phyloP scores from a whole-genome alignment of 2,797 vertebrate genomes.

The Chaunax sp. region DNA sequence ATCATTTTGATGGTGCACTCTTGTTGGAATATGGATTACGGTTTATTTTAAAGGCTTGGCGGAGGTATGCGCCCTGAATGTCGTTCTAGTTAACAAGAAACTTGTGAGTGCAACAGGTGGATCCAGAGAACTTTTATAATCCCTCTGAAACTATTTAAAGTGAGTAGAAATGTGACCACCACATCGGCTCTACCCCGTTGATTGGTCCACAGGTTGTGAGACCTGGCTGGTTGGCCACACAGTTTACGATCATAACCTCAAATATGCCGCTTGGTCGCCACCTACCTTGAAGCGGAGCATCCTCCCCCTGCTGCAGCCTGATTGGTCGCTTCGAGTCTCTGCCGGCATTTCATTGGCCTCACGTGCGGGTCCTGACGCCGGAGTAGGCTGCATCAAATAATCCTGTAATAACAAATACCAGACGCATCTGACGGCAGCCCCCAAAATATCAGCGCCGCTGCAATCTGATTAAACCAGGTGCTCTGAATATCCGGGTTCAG shows the following conservation, averaged over 20 bases:
- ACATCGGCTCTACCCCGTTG: background rate
- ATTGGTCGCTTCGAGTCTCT: slow-evolving; percentile 57
- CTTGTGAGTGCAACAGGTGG: slow-evolving; percentile 50
- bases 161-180: background rate
- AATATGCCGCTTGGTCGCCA: slow-evolving; percentile 33
- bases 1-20: too few species aligned
- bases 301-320: slow-evolving; percentile 42
- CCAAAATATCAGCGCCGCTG: slow-evolving; percentile 10
- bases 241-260: background rate
- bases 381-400: slow-evolving; percentile 59
- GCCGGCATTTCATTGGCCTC: slow-evolving; percentile 59
- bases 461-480: slow-evolving; percentile 2
- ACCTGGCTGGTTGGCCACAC: too few species aligned
- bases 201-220: background rate
- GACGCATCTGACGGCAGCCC: slow-evolving; percentile 32
- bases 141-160: background rate
- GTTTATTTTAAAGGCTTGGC: too few species aligned
- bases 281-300: slow-evolving; percentile 51
- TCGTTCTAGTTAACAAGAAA: too few species aligned
- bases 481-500: background rate
- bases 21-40: too few species aligned
- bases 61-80: too few species aligned
- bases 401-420: slow-evolving; percentile 61
- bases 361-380: slow-evolving; percentile 28
- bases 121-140: background rate